Percentiles rank a stretch among this genome's conserved stretches.
phyloP scores from a whole-genome alignment of 2,797 vertebrate species.

The Pteronotus mesoamericanus region DNA sequence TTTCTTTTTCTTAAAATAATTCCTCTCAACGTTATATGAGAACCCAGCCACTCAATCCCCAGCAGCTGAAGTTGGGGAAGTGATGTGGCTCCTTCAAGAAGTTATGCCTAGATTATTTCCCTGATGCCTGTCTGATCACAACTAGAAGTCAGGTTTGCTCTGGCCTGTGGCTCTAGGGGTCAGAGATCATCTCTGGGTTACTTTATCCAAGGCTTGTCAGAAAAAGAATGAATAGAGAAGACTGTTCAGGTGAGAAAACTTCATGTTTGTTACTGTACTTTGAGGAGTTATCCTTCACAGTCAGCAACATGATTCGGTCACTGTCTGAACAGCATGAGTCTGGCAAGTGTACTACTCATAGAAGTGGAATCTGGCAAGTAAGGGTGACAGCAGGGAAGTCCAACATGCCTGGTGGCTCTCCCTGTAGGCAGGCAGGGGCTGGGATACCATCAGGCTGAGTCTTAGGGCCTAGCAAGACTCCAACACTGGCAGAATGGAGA shows the following conservation, averaged over 20 bases:
- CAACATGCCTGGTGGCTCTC: background rate
- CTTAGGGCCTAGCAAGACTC: background rate
- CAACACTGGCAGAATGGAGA: background rate
- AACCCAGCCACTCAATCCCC: background rate
- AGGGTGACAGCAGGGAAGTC: background rate
- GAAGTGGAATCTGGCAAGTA: background rate
- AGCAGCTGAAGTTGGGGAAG: background rate
- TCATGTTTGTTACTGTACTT: background rate
- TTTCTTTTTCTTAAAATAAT: slow-evolving; percentile 17
- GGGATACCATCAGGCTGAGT: background rate
- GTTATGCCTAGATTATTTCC: background rate
- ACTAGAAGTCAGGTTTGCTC: background rate
- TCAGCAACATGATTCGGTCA: background rate
- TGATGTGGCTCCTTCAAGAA: background rate
- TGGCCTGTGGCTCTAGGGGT: background rate
- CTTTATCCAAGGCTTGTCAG: background rate
- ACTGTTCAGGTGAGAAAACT: background rate
- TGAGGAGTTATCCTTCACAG: background rate
- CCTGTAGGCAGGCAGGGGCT: background rate
- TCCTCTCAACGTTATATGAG: background rate
- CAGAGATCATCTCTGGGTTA: background rate
- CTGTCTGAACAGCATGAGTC: background rate
- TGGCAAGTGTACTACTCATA: background rate
- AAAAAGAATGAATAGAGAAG: background rate
- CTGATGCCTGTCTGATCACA: background rate